Percentiles rank a stretch among this genome's conserved stretches.
phyloP scores from a whole-genome alignment of 2,888 invertebrate species.

The Pantelozetes paolii region DNA sequence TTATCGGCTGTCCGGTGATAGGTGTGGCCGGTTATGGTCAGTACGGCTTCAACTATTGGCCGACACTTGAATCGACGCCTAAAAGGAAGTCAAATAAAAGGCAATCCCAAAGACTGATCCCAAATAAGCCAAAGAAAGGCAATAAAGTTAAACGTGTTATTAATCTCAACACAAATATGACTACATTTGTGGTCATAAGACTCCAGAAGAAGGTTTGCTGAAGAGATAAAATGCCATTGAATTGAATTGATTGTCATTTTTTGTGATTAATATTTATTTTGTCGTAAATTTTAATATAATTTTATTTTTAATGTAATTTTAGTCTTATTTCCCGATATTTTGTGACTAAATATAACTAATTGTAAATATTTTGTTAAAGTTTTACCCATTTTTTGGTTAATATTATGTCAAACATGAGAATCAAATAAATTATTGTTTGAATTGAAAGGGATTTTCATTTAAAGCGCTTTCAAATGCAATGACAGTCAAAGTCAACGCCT shows the following conservation, averaged over 20 bases:
- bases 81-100: neutral
- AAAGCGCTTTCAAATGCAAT: neutral
- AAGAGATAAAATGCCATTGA: too few species aligned
- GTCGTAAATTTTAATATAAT: too few species aligned
- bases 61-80: neutral
- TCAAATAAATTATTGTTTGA: too few species aligned
- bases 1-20: neutral
- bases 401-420: too few species aligned
- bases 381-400: too few species aligned
- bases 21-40: conserved; percentile 1
- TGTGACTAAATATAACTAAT: too few species aligned
- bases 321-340: too few species aligned
- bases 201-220: neutral
- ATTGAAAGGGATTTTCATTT: neutral
- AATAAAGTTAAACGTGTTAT: neutral
- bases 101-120: neutral
- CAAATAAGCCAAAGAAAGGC: neutral
- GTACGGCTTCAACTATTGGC: conserved; percentile 7
- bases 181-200: neutral
- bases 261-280: too few species aligned
- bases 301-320: too few species aligned
- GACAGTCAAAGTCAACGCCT: neutral
- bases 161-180: conserved; percentile 1
- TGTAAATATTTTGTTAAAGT: too few species aligned
- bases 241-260: too few species aligned